phyloP scores from a whole-genome alignment of 23 tunicate species.

The Botrylloides violaceus region DNA sequence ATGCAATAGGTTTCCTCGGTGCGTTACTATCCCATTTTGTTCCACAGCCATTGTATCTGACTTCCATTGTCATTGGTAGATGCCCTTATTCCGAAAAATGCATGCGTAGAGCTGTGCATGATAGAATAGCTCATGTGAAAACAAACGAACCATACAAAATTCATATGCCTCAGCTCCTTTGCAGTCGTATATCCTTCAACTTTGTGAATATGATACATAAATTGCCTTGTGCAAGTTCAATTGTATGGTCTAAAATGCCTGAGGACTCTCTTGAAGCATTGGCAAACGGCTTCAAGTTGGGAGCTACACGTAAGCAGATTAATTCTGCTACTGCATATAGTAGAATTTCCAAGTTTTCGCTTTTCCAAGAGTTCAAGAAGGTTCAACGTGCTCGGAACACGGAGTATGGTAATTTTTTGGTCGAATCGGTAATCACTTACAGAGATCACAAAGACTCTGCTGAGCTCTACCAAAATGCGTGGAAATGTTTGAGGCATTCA shows the following conservation, averaged over 20 bases:
- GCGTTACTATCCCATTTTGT: constrained; percentile 35
- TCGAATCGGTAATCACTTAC: not conserved
- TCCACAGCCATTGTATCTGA: constrained; percentile 38
- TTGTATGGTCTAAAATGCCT: constrained; percentile 47
- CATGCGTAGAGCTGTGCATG: constrained; percentile 33
- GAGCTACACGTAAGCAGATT: constrained; percentile 30
- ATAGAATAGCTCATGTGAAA: constrained; percentile 20
- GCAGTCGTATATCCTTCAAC: constrained; percentile 14
- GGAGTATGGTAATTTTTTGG: not conserved
- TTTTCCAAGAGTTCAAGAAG: constrained; percentile 27
- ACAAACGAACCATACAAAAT: constrained; percentile 9
- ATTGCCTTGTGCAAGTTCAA: constrained; percentile 62
- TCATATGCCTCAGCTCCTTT: constrained; percentile 9
- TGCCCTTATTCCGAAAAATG: constrained; percentile 6
- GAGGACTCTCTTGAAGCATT: constrained; percentile 25
- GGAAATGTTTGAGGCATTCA: constrained; percentile 9
- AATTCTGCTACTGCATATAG: constrained; percentile 23
- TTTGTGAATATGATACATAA: not conserved
- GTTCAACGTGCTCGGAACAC: not conserved
- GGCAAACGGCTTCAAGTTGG: constrained; percentile 67
- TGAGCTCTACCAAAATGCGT: constrained; percentile 10
- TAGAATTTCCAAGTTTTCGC: constrained; percentile 13
- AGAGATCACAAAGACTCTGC: constrained; percentile 11
- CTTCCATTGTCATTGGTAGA: constrained; percentile 26
- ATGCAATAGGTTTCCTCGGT: constrained; percentile 74